These are phyloP conservation scores for Varanus salvator DNA, from an alignment of 2,113 vertebrate species.

Conservation along the genomic window DNA sequence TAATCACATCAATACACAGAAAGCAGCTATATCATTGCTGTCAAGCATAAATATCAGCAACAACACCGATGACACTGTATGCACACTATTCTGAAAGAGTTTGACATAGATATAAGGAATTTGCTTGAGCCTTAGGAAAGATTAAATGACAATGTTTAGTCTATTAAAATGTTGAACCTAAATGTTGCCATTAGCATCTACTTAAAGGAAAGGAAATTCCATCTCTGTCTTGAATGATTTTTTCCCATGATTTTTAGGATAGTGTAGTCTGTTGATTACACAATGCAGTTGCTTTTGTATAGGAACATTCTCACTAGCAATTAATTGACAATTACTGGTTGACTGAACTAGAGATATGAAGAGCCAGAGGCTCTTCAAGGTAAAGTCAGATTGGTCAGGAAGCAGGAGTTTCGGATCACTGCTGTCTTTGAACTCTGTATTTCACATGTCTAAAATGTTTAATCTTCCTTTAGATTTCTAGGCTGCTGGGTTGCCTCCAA, in stretches of 20 bases:
- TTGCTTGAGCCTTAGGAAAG: constrained; percentile 36
- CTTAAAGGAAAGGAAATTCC: constrained; percentile 9
- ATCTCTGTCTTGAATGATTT: constrained; percentile 26
- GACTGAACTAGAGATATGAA: constrained; percentile 7
- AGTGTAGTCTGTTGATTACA: constrained; percentile 15
- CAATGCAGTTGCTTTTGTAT: constrained; percentile 3
- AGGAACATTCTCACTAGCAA: constrained; percentile 5
- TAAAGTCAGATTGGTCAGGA: not conserved
- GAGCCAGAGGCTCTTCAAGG: not conserved
- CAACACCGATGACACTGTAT: constrained; percentile 49
- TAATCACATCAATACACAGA: constrained; percentile 28
- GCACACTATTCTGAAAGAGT: constrained; percentile 44
- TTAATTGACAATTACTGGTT: constrained; percentile 13
- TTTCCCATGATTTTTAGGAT: constrained; percentile 4
- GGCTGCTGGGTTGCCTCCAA: constrained; percentile 10
- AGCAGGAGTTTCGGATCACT: constrained; percentile 14
- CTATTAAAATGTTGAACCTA: constrained; percentile 36
- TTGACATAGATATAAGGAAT: constrained; percentile 45
- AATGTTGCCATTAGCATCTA: constrained; percentile 33
- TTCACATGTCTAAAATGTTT: constrained; percentile 14
- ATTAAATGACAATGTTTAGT: constrained; percentile 32
- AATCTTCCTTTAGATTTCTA: constrained; percentile 16
- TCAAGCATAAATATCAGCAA: constrained; percentile 59
- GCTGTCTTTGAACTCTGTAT: constrained; percentile 29
- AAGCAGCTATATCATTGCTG: not conserved